phyloP scores from a whole-genome alignment of 1,140 invertebrate genomes.

The Drosophila nannoptera region DNA sequence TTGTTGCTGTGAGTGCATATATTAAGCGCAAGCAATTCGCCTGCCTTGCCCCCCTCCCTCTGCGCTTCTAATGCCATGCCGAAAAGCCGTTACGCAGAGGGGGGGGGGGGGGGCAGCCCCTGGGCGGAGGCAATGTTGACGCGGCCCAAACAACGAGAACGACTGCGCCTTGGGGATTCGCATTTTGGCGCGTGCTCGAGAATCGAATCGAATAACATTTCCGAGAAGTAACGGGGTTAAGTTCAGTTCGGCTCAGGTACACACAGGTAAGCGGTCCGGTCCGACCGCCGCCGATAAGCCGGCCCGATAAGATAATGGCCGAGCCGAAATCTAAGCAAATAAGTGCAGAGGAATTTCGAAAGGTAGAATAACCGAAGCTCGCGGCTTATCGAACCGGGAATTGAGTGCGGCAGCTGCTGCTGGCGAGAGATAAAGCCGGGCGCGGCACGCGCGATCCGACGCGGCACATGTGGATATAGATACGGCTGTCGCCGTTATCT shows the following conservation, averaged over 20 bases:
- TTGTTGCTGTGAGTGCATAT: conserved; percentile 58
- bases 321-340: conserved; percentile 63
- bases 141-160: conserved; percentile 29
- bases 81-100: too few relatives aligned
- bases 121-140: conserved; percentile 62
- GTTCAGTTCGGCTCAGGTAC: conserved; percentile 67
- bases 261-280: conserved; percentile 19
- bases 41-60: too few relatives aligned
- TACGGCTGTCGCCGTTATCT: too few relatives aligned
- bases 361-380: conserved; percentile 41
- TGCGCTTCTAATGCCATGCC: too few relatives aligned
- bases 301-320: conserved; percentile 45
- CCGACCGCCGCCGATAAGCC: not conserved
- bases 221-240: conserved; percentile 70
- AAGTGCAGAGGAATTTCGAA: conserved; percentile 28
- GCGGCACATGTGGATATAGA: too few relatives aligned
- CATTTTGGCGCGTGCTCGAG: conserved; percentile 66
- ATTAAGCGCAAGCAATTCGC: conserved; percentile 75
- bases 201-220: conserved; percentile 52
- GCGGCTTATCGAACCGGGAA: conserved; percentile 30
- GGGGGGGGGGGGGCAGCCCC: too few relatives aligned
- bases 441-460: conserved; percentile 37
- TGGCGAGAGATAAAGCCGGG: conserved; percentile 33
- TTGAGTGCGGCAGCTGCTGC: conserved; percentile 50
- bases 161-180: conserved; percentile 13